Base-by-base conservation (phyloP, 2,113 vertebrate species). In the Muntiacus reevesi region DNA sequence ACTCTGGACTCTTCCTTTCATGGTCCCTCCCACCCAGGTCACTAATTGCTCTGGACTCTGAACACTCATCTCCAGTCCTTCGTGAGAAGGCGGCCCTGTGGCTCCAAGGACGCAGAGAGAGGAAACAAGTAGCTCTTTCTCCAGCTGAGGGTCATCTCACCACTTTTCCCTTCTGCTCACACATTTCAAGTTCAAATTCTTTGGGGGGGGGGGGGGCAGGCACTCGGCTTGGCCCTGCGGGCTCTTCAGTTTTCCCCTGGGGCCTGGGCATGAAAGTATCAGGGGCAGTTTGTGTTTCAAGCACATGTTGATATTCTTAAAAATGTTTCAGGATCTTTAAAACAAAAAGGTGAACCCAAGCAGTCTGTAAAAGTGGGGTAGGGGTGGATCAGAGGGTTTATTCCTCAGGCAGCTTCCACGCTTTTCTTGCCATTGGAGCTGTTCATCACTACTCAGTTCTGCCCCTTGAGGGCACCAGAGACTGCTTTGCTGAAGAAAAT, bases 391-490 rank as follows among this genome's bases (percentile, higher is more conserved):
- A 7, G 25, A 55, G 52, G 15, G 12, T 27, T 88, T 13, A 19
- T 81, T 64, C 40, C 40, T 57, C 45, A 78, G 78, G 45, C 7
- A 33, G 64, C 57, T 36, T 67, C 25, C 27, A 8, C 47, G 23
- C 3, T 36, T n/a, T 13, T 45, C 45, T 7, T 0, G 3, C 30
- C n/a, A 21, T 7, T 1, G 36, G 33, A 23, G 21, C 16, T 0
- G 27, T 17, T 40, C 6, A 4, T 36, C 64, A 50, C n/a, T 97
- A 60, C 50, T 97, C 54, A 25, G 71, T 87, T 36, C 47, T 45
- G 89, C 97, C 98, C 15, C 89, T 85, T 8, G 98, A 96, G 97
- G 98, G 97, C 98, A 43, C 93, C 97, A 98, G 97, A 98, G 97
- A 96, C 96, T 55, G 62, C 62, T 40, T 47, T 45, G 64, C 89